phyloP scores from a whole-genome alignment of 2,888 invertebrate species.

The Patella ulyssiponensis region DNA sequence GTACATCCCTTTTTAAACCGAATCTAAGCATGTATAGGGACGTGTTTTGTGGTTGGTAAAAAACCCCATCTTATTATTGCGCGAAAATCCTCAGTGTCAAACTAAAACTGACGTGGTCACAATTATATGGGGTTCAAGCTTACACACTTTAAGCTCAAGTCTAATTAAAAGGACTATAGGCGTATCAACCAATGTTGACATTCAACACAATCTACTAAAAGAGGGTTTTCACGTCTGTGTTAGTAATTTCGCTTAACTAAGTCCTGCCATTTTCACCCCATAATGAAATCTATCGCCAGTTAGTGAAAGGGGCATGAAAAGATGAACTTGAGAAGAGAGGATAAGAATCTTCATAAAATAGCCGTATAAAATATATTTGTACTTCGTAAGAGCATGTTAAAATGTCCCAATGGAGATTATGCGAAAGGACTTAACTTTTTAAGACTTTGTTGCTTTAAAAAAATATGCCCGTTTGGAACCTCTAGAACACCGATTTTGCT shows the following conservation, averaged over 20 bases:
- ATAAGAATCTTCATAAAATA: neutral
- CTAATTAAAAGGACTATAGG: conserved; percentile 1
- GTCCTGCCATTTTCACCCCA: conserved; percentile 4
- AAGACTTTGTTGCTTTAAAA: neutral
- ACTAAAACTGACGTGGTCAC: neutral
- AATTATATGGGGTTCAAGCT: neutral
- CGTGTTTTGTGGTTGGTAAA: neutral
- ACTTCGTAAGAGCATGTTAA: neutral
- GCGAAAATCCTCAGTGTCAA: neutral
- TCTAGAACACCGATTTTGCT: too few species aligned
- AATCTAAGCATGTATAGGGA: neutral
- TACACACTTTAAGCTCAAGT: neutral
- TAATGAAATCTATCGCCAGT: neutral
- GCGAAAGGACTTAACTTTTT: neutral
- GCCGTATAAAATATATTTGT: neutral
- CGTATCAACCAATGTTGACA: neutral
- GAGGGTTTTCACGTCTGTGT: neutral
- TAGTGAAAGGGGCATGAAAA: neutral
- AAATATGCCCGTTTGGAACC: too few species aligned
- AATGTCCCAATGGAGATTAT: neutral
- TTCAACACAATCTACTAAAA: conserved; percentile 4
- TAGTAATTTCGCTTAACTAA: neutral
- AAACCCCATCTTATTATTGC: neutral
- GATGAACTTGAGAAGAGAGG: neutral
- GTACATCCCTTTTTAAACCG: too few species aligned